Conservation (phyloP, 1,140 invertebrate genomes). For the Medauroidea extradentata region DNA sequence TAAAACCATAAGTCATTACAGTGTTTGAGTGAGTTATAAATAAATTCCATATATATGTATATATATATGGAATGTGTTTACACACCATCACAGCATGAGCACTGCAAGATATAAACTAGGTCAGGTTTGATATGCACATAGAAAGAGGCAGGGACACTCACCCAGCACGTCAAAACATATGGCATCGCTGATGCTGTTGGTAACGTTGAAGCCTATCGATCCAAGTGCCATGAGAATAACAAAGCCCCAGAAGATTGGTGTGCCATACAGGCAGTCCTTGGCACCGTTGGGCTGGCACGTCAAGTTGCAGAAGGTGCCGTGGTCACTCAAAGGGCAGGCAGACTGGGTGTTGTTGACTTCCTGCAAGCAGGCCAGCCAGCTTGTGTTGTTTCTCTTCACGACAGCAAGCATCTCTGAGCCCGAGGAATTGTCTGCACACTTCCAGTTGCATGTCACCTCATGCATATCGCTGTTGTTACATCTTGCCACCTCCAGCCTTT, state of each 20-base stretch:
- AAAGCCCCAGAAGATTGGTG: slow-evolving; percentile 64
- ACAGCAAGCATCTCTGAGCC: neutral
- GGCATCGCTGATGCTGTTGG: slow-evolving; percentile 71
- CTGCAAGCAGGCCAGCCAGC: neutral
- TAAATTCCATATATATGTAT: too few relatives aligned
- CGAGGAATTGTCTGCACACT: neutral
- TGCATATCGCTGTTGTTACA: neutral
- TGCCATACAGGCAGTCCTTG: slow-evolving; percentile 47
- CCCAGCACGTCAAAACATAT: slow-evolving; percentile 77
- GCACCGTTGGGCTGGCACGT: slow-evolving; percentile 5
- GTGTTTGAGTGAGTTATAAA: too few relatives aligned
- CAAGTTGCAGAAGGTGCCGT: neutral
- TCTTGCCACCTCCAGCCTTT: neutral
- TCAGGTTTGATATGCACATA: too few relatives aligned
- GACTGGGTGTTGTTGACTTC: neutral
- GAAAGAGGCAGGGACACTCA: slow-evolving; percentile 44
- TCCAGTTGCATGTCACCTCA: neutral
- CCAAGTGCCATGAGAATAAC: slow-evolving; percentile 64
- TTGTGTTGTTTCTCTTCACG: neutral
- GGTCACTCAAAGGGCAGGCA: slow-evolving; percentile 18
- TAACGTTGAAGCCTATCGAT: slow-evolving; percentile 69
- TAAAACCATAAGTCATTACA: too few relatives aligned
- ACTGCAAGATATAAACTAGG: too few relatives aligned
- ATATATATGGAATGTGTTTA: too few relatives aligned
- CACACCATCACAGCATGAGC: too few relatives aligned